These are phyloP conservation scores for Bellardia bayeri DNA, from an alignment of 2,888 invertebrate species.

Conservation along the genomic window DNA sequence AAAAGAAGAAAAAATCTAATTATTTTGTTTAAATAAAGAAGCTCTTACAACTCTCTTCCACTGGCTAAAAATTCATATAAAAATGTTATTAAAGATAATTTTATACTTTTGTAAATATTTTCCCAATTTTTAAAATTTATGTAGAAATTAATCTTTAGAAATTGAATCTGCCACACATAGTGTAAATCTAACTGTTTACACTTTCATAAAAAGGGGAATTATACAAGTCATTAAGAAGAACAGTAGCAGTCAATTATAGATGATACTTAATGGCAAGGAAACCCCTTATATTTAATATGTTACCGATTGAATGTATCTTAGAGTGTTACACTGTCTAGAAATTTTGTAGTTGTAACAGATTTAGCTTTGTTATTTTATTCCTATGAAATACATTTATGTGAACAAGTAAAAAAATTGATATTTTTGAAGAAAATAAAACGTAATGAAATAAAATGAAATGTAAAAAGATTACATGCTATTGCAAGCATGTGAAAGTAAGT, in stretches of 20 bases:
- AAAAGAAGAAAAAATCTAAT: too few relatives aligned
- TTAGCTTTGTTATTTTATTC: background rate
- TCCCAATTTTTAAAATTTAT: background rate
- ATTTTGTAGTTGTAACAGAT: background rate
- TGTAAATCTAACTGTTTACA: background rate
- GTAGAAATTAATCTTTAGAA: background rate
- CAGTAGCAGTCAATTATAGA: background rate
- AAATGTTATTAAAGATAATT: too few relatives aligned
- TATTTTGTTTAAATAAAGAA: too few relatives aligned
- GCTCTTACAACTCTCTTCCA: too few relatives aligned
- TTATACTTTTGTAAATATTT: too few relatives aligned
- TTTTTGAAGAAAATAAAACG: slow-evolving; percentile 23
- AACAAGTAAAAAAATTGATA: slow-evolving; percentile 58
- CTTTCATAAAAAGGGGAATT: background rate
- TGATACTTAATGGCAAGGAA: background rate
- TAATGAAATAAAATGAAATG: background rate
- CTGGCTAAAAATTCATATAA: too few relatives aligned
- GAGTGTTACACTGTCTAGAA: background rate
- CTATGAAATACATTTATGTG: background rate
- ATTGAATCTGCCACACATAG: background rate
- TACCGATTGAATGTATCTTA: background rate
- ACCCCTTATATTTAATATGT: background rate
- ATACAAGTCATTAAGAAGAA: background rate
- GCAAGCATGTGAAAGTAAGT: slow-evolving; percentile 56
- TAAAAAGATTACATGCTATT: slow-evolving; percentile 22